A percentile compares a stretch with the other conserved stretches of the same genome.
phyloP scores from a whole-genome alignment of 2,888 invertebrate genomes.

The Drosophila mayaguana region DNA sequence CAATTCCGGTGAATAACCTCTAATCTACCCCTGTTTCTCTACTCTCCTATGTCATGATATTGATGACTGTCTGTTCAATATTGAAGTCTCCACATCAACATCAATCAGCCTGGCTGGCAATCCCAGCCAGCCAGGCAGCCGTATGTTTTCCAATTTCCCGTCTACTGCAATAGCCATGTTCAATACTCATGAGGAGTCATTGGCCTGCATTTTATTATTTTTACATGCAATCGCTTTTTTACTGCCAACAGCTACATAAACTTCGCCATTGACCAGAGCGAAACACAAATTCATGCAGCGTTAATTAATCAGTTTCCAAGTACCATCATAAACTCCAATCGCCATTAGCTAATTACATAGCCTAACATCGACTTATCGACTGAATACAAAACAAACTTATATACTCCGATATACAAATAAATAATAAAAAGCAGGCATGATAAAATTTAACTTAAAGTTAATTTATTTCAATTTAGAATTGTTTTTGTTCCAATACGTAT shows the following conservation, averaged over 20 bases:
- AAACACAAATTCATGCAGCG: conserved; percentile 28
- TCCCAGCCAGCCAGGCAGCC: background rate
- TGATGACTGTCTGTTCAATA: conserved; percentile 30
- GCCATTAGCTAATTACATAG: conserved; percentile 40
- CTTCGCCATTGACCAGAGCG: conserved; percentile 22
- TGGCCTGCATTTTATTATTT: conserved; percentile 43
- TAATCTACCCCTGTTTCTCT: background rate
- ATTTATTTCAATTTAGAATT: background rate
- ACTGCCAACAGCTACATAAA: conserved; percentile 1
- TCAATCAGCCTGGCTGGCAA: conserved; percentile 23
- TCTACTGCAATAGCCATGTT: conserved; percentile 10
- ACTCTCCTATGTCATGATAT: conserved; percentile 16
- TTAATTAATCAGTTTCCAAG: conserved; percentile 54
- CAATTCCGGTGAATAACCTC: conserved; percentile 49
- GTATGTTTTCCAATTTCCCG: conserved; percentile 44
- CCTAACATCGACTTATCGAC: conserved; percentile 22
- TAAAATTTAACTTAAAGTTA: background rate
- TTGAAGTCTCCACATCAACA: conserved; percentile 44
- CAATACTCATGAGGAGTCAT: conserved; percentile 36
- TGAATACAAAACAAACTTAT: conserved; percentile 19
- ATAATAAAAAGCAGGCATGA: background rate
- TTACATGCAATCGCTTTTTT: conserved; percentile 6
- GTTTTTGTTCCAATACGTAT: background rate
- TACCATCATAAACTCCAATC: conserved; percentile 45
- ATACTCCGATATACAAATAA: background rate